These are phyloP conservation scores for Chaetodon trifasciatus DNA, from an alignment of 2,797 vertebrate species.

Conservation along the genomic window DNA sequence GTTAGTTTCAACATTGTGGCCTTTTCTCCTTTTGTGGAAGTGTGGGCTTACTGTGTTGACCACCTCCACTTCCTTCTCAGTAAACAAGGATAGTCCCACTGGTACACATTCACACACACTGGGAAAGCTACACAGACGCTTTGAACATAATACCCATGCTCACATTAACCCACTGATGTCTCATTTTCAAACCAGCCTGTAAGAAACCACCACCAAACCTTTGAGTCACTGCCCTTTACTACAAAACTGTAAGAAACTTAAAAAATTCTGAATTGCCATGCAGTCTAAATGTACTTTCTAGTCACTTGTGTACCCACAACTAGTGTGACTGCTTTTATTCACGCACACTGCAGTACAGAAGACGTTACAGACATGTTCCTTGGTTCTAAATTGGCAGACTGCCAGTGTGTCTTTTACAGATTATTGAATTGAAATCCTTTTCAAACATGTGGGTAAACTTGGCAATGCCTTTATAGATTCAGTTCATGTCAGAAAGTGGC, in stretches of 20 bases:
- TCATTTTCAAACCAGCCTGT: slow-evolving; percentile 12
- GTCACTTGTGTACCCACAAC: background rate
- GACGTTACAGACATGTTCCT: background rate
- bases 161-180: background rate
- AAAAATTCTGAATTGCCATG: background rate
- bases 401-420: background rate
- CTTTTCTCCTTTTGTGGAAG: slow-evolving; percentile 84
- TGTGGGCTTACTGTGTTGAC: slow-evolving; percentile 55
- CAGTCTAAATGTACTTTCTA: background rate
- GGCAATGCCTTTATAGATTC: background rate
- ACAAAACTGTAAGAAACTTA: background rate
- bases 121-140: slow-evolving; percentile 23
- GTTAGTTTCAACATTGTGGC: slow-evolving; percentile 79
- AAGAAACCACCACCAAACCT: background rate
- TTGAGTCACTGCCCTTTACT: background rate
- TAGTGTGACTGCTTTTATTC: background rate
- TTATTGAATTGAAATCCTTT: background rate
- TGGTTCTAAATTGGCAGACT: background rate
- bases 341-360: too few species aligned
- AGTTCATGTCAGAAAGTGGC: slow-evolving; percentile 3
- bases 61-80: slow-evolving; percentile 31
- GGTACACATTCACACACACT: slow-evolving; percentile 16
- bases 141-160: background rate
- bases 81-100: slow-evolving; percentile 38
- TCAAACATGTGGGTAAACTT: background rate